These are phyloP conservation scores for Neria commutata DNA, from an alignment of 2,888 invertebrate species.

Conservation along the genomic window DNA sequence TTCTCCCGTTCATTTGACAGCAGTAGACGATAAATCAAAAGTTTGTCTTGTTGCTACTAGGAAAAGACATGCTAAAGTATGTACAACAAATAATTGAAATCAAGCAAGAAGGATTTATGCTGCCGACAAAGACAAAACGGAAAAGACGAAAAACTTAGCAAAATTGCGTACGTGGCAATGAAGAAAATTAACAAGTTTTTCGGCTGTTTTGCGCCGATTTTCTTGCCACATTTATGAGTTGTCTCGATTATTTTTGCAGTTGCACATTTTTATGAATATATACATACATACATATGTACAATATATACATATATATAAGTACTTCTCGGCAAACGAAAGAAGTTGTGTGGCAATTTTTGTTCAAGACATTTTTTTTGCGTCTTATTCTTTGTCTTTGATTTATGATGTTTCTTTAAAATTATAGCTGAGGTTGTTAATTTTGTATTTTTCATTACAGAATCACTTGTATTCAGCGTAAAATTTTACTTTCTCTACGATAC, in stretches of 20 bases:
- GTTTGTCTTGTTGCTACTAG: constrained; percentile 13
- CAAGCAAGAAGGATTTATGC: constrained; percentile 3
- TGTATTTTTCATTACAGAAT: too few species aligned
- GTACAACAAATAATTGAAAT: constrained; percentile 4
- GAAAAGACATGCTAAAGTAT: background rate
- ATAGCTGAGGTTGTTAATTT: too few species aligned
- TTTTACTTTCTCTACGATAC: too few species aligned
- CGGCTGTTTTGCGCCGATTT: background rate
- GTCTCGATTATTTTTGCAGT: background rate
- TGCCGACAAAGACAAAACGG: background rate
- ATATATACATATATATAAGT: too few species aligned
- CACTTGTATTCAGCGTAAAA: too few species aligned
- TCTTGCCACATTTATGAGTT: background rate
- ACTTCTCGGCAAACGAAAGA: too few species aligned
- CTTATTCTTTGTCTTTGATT: too few species aligned
- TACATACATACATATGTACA: too few species aligned
- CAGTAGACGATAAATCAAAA: constrained; percentile 28
- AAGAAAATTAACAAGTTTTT: background rate
- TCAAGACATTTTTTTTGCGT: too few species aligned
- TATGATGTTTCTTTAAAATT: too few species aligned
- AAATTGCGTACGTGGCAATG: background rate
- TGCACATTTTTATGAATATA: too few species aligned
- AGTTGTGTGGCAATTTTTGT: too few species aligned
- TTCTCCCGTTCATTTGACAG: background rate
- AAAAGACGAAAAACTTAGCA: background rate